Evolutionary conservation across 1,140 invertebrate genomes (phyloP).

Genomic region (Macrobrachium nipponense): DNA sequence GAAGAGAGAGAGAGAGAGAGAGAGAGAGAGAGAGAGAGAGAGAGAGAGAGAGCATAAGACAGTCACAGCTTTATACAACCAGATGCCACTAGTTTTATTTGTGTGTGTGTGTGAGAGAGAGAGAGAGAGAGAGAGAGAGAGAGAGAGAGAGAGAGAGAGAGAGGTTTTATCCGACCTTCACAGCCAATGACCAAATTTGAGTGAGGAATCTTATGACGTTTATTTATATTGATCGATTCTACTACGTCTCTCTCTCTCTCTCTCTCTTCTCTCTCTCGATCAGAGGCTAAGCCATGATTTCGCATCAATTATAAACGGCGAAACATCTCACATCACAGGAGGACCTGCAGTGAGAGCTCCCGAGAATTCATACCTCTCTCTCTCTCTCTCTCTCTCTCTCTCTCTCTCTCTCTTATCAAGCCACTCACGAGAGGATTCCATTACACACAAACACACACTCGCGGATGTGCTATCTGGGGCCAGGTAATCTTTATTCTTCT

Average conservation of each 20-base stretch:
- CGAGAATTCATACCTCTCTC: neutral
- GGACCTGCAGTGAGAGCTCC: neutral
- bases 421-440: neutral
- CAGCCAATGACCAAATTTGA: too few species aligned
- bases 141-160: constrained; percentile 11
- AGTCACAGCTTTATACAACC: neutral
- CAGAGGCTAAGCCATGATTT: too few species aligned
- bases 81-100: too few species aligned
- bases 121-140: constrained; percentile 14
- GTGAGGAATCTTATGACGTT: too few species aligned
- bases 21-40: constrained; percentile 4
- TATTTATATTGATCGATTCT: neutral
- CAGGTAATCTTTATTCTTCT: too few species aligned
- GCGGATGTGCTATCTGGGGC: too few species aligned
- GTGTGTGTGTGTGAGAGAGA: neutral
- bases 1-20: neutral
- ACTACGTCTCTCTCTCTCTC: neutral
- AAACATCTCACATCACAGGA: too few species aligned
- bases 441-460: too few species aligned
- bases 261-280: neutral
- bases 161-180: neutral
- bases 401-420: neutral
- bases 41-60: neutral
- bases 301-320: too few species aligned
- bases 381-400: neutral